A percentile compares a stretch with the other conserved stretches of the same genome.
These are phyloP conservation scores for Vipera latastei DNA, from an alignment of 2,797 vertebrate species.

Conservation along the genomic window DNA sequence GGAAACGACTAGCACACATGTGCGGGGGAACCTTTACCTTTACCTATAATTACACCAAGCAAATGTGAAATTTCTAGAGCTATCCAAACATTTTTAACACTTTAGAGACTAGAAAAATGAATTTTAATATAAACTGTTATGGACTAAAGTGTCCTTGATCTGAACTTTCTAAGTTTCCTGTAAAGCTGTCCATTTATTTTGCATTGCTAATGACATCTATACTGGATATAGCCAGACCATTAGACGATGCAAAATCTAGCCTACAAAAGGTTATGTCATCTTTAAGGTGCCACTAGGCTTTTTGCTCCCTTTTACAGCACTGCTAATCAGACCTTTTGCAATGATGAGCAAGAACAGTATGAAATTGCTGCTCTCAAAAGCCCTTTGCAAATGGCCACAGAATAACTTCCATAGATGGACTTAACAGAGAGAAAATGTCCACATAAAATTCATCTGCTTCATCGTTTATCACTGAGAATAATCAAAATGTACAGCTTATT, in stretches of 20 bases:
- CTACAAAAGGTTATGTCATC: not conserved
- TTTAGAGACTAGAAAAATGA: not conserved
- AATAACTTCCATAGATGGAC: not conserved
- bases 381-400: not conserved
- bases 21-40: too few relatives aligned
- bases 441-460: not conserved
- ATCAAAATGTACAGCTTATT: not conserved
- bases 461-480: not conserved
- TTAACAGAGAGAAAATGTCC: not conserved
- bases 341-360: not conserved
- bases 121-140: not conserved
- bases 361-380: not conserved
- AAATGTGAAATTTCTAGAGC: not conserved
- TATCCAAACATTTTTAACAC: not conserved
- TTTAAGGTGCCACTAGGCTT: not conserved
- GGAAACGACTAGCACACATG: too few relatives aligned
- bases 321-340: not conserved
- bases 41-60: not conserved
- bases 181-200: not conserved
- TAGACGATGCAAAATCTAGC: not conserved
- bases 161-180: not conserved
- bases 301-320: not conserved
- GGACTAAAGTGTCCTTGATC: not conserved
- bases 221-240: not conserved
- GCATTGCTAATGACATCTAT: not conserved